A percentile compares a stretch with the other conserved stretches of the same genome.
Evolutionary conservation across 2,113 vertebrate genomes (phyloP).

Genomic region (Falcunculus frontatus): DNA sequence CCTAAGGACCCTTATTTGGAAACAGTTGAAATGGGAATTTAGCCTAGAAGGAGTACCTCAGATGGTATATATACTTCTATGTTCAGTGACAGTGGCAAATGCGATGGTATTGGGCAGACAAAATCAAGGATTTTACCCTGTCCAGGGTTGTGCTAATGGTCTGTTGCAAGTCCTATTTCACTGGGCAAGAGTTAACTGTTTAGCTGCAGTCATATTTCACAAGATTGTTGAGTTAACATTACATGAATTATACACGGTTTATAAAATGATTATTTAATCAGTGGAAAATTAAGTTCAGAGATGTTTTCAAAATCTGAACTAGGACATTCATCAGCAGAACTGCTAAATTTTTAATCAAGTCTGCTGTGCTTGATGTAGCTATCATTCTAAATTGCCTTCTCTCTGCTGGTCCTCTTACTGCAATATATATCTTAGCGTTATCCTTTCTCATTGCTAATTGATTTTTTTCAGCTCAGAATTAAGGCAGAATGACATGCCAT

Average conservation of each 20-base stretch:
- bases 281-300: constrained; percentile 77
- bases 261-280: constrained; percentile 81
- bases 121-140: background rate
- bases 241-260: constrained; percentile 75
- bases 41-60: background rate
- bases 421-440: constrained; percentile 39
- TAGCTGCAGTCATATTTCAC: constrained; percentile 67
- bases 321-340: constrained; percentile 76
- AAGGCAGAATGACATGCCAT: constrained; percentile 18
- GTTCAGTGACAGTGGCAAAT: background rate
- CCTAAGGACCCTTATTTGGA: background rate
- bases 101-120: background rate
- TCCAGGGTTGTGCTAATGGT: background rate
- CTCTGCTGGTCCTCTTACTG: constrained; percentile 48
- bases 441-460: constrained; percentile 53
- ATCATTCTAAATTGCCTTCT: constrained; percentile 71
- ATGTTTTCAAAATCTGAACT: constrained; percentile 75
- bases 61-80: background rate
- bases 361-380: constrained; percentile 64
- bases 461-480: constrained; percentile 63
- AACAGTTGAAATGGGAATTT: background rate
- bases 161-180: constrained; percentile 9
- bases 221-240: constrained; percentile 60
- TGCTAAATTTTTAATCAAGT: constrained; percentile 80
- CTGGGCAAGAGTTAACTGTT: constrained; percentile 63